phyloP scores from a whole-genome alignment of 2,113 vertebrate species.

The Ageneiosus marmoratus region DNA sequence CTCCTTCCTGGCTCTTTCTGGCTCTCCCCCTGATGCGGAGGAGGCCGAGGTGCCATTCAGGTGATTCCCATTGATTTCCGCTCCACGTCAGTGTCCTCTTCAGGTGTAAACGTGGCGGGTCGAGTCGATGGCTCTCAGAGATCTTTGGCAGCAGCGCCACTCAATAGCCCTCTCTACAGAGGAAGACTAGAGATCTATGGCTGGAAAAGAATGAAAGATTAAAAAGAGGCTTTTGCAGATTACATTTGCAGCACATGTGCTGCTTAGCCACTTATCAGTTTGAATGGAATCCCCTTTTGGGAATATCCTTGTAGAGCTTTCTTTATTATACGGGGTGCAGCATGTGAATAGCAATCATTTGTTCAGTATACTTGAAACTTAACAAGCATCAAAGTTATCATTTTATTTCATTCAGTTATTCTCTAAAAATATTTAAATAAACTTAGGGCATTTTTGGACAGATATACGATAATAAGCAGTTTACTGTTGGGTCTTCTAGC shows the following conservation, averaged over 20 bases:
- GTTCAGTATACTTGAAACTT: not conserved
- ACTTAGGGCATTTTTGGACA: not conserved
- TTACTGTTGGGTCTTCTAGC: not conserved
- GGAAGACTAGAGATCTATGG: slow-evolving; percentile 36
- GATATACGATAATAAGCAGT: not conserved
- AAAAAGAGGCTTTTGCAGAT: slow-evolving; percentile 30
- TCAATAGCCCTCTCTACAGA: slow-evolving; percentile 53
- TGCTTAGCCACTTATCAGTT: not conserved
- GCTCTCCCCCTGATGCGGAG: slow-evolving; percentile 13
- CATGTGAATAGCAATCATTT: not conserved
- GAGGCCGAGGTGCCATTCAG: slow-evolving; percentile 57
- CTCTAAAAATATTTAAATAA: not conserved
- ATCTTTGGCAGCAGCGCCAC: slow-evolving; percentile 49
- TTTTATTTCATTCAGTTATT: not conserved
- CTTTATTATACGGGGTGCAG: not conserved
- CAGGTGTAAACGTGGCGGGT: slow-evolving; percentile 60
- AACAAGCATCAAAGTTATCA: not conserved
- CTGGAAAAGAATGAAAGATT: slow-evolving; percentile 23
- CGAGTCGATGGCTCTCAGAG: slow-evolving; percentile 56
- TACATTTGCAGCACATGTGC: not conserved
- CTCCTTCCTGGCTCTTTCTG: slow-evolving; percentile 16
- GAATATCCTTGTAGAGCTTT: not conserved
- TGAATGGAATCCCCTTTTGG: not conserved
- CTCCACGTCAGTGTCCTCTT: slow-evolving; percentile 53
- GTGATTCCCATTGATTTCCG: slow-evolving; percentile 61